Conservation (phyloP, 2,888 invertebrate species). For the Drepanosiphum platanoidis region DNA sequence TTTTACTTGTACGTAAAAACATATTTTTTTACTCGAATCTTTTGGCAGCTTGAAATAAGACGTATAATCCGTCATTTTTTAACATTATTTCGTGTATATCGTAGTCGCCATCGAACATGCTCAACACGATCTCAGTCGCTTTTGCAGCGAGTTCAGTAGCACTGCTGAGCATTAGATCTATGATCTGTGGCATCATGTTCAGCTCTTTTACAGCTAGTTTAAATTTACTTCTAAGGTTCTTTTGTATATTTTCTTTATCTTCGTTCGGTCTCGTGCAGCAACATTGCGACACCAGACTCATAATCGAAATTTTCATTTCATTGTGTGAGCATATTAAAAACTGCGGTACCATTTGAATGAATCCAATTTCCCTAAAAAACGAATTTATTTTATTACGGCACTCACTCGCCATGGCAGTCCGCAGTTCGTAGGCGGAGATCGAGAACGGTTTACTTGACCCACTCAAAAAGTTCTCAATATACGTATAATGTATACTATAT, state of each 20-base stretch:
- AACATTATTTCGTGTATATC: not conserved
- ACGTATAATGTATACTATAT: too few relatives aligned
- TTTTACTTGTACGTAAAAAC: too few relatives aligned
- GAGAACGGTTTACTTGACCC: too few relatives aligned
- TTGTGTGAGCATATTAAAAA: not conserved
- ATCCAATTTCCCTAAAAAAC: not conserved
- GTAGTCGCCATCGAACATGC: not conserved
- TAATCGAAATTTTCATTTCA: not conserved
- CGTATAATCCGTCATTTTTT: conserved; percentile 7
- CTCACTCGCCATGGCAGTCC: too few relatives aligned
- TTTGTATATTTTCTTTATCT: not conserved
- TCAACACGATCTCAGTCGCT: conserved; percentile 23
- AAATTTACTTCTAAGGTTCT: not conserved
- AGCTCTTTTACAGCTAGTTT: not conserved
- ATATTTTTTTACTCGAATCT: conserved; percentile 40
- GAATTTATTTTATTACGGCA: not conserved
- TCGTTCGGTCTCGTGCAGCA: conserved; percentile 1
- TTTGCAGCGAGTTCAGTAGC: not conserved
- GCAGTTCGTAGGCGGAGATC: too few relatives aligned
- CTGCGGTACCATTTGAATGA: not conserved
- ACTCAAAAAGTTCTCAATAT: too few relatives aligned
- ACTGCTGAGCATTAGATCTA: not conserved
- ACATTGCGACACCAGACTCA: conserved; percentile 12
- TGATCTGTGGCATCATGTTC: not conserved
- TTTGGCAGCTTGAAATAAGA: not conserved